These are phyloP conservation scores for Chaenodraco wilsoni DNA, from an alignment of 2,797 vertebrate genomes.

Conservation along the genomic window DNA sequence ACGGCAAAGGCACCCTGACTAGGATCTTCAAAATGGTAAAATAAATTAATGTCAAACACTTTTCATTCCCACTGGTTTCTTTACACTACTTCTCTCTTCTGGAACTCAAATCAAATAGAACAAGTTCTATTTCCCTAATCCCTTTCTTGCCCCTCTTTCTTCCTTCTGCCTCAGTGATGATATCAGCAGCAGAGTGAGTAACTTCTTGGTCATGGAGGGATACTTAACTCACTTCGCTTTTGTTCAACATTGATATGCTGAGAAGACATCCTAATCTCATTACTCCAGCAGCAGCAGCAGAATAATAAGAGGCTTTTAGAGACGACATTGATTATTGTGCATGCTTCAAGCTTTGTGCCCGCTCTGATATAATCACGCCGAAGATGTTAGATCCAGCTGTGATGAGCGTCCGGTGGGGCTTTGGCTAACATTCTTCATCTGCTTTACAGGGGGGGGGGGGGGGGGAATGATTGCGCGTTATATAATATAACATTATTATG, in stretches of 20 bases:
- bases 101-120: constrained; percentile 12
- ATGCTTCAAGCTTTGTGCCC: constrained; percentile 45
- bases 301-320: constrained; percentile 66
- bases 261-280: constrained; percentile 63
- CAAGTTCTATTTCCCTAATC: constrained; percentile 38
- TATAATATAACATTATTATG: constrained; percentile 8
- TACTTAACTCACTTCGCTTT: constrained; percentile 43
- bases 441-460: constrained; percentile 15
- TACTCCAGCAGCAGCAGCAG: constrained; percentile 44
- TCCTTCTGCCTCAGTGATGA: constrained; percentile 75
- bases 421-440: constrained; percentile 40
- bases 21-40: constrained; percentile 99
- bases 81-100: constrained; percentile 2
- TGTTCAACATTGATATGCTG: constrained; percentile 49
- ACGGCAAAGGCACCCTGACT: constrained; percentile 94
- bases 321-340: constrained; percentile 25
- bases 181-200: constrained; percentile 80
- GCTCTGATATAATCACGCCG: constrained; percentile 32
- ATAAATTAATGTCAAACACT: constrained; percentile 2
- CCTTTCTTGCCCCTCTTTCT: constrained; percentile 35
- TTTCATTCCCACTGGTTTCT: not conserved
- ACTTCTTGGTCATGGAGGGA: constrained; percentile 39
- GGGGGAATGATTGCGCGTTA: not conserved
- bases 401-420: constrained; percentile 17
- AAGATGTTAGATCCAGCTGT: constrained; percentile 22